Evolutionary conservation across 2,888 invertebrate genomes (phyloP).

Genomic region (Tipula unca): DNA sequence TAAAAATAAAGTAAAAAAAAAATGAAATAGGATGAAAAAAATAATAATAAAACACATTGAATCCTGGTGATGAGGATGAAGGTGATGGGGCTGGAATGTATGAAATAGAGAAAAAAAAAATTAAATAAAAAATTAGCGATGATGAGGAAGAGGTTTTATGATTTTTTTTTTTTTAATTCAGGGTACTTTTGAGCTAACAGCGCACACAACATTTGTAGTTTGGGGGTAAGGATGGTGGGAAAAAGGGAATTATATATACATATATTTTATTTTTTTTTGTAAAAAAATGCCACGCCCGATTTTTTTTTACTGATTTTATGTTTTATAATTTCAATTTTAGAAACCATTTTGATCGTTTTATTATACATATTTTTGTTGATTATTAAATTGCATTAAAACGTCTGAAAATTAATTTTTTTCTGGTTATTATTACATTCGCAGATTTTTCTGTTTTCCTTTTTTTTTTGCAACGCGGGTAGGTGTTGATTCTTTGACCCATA

Average conservation of each 20-base stretch:
- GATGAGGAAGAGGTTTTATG: not conserved
- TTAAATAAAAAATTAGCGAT: not conserved
- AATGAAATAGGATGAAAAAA: slow-evolving; percentile 1
- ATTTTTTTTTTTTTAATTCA: not conserved
- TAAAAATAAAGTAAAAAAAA: not conserved
- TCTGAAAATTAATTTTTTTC: not conserved
- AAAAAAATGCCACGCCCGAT: not conserved
- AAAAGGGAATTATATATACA: not conserved
- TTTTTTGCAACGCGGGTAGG: not conserved
- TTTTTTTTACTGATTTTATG: slow-evolving; percentile 8
- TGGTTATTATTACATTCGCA: not conserved
- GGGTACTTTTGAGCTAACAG: slow-evolving; percentile 2
- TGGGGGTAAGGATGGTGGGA: not conserved
- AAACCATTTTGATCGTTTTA: slow-evolving; percentile 14
- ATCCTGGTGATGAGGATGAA: not conserved
- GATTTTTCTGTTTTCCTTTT: not conserved
- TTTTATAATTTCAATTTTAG: slow-evolving; percentile 14
- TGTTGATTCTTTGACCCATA: not conserved
- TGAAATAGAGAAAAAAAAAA: slow-evolving; percentile 3
- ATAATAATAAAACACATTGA: slow-evolving; percentile 9
- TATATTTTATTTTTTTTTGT: too few relatives aligned
- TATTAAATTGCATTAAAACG: not conserved
- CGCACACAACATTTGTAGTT: not conserved
- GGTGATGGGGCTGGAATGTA: slow-evolving; percentile 4
- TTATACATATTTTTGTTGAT: not conserved